Conservation (phyloP, 2,888 invertebrate species). For the Cheiracanthium punctorium region DNA sequence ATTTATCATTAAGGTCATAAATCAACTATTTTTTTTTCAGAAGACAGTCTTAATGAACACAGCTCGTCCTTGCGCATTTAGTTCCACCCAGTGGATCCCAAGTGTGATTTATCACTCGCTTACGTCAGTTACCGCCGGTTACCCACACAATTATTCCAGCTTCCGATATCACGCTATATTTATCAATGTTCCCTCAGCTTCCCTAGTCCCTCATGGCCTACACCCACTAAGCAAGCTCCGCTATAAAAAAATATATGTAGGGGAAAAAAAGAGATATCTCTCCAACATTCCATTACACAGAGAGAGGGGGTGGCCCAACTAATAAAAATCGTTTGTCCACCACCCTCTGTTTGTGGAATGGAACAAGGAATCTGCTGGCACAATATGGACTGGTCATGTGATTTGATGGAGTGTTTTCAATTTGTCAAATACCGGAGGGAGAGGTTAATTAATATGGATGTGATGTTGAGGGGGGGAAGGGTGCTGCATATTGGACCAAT, state of each 20-base stretch:
- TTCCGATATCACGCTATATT: not conserved
- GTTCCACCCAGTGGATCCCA: not conserved
- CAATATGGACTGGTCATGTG: not conserved
- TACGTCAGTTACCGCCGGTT: not conserved
- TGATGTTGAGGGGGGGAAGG: too few species aligned
- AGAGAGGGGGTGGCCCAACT: not conserved
- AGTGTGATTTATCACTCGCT: not conserved
- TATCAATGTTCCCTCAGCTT: not conserved
- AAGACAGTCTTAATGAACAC: too few species aligned
- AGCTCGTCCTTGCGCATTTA: too few species aligned
- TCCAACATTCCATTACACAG: not conserved
- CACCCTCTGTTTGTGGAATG: conserved; percentile 4
- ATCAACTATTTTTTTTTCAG: too few species aligned
- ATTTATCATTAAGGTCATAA: too few species aligned
- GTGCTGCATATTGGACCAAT: not conserved
- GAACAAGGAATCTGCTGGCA: not conserved
- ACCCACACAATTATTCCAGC: not conserved
- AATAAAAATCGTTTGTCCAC: conserved; percentile 17
- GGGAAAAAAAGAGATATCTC: not conserved
- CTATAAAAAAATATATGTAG: not conserved
- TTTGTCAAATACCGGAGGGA: conserved; percentile 6
- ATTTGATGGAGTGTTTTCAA: conserved; percentile 6
- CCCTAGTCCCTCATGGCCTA: not conserved
- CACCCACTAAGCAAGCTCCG: not conserved
- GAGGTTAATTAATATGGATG: conserved; percentile 64